Percentiles rank a stretch among this genome's conserved stretches.
phyloP scores from a whole-genome alignment of 2,113 vertebrate species.

The Aspiorhynchus laticeps region DNA sequence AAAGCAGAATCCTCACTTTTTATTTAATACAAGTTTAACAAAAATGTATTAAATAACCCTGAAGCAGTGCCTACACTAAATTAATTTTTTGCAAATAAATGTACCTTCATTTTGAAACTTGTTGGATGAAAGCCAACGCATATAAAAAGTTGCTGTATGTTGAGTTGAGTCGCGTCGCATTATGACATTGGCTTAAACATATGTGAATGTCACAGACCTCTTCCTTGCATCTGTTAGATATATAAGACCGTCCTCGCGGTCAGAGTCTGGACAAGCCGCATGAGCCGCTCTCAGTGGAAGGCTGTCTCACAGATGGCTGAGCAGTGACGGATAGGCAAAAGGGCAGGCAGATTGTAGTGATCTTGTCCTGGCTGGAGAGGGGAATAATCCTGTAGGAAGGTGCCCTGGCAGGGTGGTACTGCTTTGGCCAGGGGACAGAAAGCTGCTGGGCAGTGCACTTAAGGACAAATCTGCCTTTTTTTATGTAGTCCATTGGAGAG shows the following conservation, averaged over 20 bases:
- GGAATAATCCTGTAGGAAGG: conserved; percentile 34
- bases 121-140: background rate
- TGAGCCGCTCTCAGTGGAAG: conserved; percentile 5
- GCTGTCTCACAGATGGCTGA: conserved; percentile 37
- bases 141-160: background rate
- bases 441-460: conserved; percentile 23
- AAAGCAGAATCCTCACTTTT: background rate
- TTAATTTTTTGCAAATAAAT: background rate
- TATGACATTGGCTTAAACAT: conserved; percentile 11
- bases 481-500: background rate
- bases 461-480: conserved; percentile 1
- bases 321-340: conserved; percentile 16
- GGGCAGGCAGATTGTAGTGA: conserved; percentile 26
- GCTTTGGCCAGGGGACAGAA: conserved; percentile 9
- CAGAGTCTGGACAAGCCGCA: background rate
- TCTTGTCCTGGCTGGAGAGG: conserved; percentile 24
- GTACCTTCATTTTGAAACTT: background rate
- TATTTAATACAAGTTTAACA: background rate
- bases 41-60: background rate
- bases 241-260: background rate
- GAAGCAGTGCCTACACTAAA: background rate
- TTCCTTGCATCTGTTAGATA: conserved; percentile 16
- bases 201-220: conserved; percentile 35
- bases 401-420: conserved; percentile 2
- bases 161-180: background rate